Conservation (phyloP, 1,140 invertebrate species). For the Drosophila ficusphila region DNA sequence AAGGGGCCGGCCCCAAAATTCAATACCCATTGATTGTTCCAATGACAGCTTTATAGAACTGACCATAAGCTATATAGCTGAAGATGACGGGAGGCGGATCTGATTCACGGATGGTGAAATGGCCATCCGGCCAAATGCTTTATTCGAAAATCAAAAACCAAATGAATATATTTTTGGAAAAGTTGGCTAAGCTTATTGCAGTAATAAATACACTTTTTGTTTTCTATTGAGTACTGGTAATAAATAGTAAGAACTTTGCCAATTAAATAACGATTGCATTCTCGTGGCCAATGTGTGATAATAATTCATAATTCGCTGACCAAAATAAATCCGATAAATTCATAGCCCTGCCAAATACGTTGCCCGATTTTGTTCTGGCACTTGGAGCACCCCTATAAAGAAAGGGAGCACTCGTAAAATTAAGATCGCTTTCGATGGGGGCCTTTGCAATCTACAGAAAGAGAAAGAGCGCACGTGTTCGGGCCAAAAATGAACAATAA, state of each 20-base stretch:
- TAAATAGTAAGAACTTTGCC: not conserved
- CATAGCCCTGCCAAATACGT: conserved; percentile 11
- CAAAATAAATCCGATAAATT: conserved; percentile 15
- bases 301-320: conserved; percentile 18
- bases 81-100: conserved; percentile 42
- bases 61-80: conserved; percentile 1
- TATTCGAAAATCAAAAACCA: not conserved
- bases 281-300: not conserved
- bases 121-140: not conserved
- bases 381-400: conserved; percentile 7
- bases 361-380: conserved; percentile 11
- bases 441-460: not conserved
- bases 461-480: conserved; percentile 23
- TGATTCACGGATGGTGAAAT: not conserved
- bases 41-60: conserved; percentile 27
- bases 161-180: too few relatives aligned
- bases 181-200: too few relatives aligned
- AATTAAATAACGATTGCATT: conserved; percentile 12
- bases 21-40: conserved; percentile 16
- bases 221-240: too few relatives aligned
- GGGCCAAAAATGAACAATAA: conserved; percentile 29
- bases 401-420: conserved; percentile 15
- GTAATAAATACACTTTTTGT: too few relatives aligned
- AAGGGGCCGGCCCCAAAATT: conserved; percentile 13
- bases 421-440: conserved; percentile 10